A percentile compares a stretch with the other conserved stretches of the same genome.
phyloP scores from a whole-genome alignment of 2,113 vertebrate genomes.

The Syngnathus scovelli region DNA sequence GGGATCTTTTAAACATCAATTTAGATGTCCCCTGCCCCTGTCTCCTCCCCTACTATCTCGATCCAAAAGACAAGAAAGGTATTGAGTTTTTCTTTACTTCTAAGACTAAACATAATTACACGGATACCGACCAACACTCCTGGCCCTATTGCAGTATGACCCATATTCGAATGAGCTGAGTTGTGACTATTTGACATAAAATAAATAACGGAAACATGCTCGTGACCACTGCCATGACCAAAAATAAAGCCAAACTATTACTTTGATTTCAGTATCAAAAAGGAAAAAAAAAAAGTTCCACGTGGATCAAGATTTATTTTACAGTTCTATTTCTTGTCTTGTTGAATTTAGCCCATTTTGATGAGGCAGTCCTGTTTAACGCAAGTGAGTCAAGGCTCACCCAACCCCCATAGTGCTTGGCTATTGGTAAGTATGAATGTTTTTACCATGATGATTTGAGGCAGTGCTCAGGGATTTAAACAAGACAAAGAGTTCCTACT shows the following conservation, averaged over 20 bases:
- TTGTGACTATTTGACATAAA: constrained; percentile 15
- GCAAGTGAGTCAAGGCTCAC: not conserved
- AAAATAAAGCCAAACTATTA: constrained; percentile 7
- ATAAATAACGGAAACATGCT: constrained; percentile 10
- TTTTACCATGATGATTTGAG: not conserved
- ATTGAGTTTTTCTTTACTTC: constrained; percentile 15
- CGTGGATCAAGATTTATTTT: too few relatives aligned
- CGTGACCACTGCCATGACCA: constrained; percentile 5
- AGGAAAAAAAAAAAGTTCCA: not conserved
- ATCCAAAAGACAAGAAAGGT: constrained; percentile 8
- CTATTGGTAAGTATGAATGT: not conserved
- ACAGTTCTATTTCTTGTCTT: not conserved
- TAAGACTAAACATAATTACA: constrained; percentile 27
- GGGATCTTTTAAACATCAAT: constrained; percentile 36
- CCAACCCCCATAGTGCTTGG: not conserved
- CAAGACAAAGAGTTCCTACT: too few relatives aligned
- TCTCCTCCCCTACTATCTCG: constrained; percentile 12
- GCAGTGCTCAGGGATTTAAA: not conserved
- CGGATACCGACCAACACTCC: not conserved
- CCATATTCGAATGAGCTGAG: constrained; percentile 17
- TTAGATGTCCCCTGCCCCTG: constrained; percentile 23
- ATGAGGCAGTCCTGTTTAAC: not conserved
- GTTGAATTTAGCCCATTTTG: not conserved
- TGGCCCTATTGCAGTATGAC: constrained; percentile 10
- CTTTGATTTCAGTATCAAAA: not conserved